Base-by-base conservation (phyloP, 2,888 invertebrate genomes). In the Eupithecia subfuscata region DNA sequence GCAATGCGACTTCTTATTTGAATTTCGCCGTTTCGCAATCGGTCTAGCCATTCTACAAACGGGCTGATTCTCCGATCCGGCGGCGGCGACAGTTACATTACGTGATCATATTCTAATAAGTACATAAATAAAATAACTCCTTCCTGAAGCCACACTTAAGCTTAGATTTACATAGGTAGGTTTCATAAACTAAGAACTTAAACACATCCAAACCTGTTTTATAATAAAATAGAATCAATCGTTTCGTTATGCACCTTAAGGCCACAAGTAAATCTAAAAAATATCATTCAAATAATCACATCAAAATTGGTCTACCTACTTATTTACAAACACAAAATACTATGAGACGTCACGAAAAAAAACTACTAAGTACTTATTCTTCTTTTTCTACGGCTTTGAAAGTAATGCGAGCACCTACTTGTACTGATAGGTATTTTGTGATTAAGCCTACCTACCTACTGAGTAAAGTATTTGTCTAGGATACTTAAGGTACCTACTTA, bases 261-360 rank as follows among this genome's bases (percentile, higher is more conserved):
- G 74, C 74, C 76, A 71, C 77, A 72, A 72, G 60, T 71, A 65
- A 74, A 37, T 37, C 64, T 60, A 71, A 74, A 63, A 69, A 76
- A 56, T 60, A 72, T 60, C 52, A 67, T 67, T 77, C 14, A 74
- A 76, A 76, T 71, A 72, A 77, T 68, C 70, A 77, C 72, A 77
- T 72, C 74, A 74, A 77, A 76, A 76, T 64, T 52, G 56, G 64
- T 65, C 25, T 71, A 67, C 34, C 37, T 71, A 67, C 22, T 48
- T 70, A 70, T 74, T 63, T 70, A 72, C 67, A 74, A 40, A 74
- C 45, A 70, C 43, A 74, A 74, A 68, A 45, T 43, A 64, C 34
- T 25, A 25, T 12, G 68, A 56, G 52, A 65, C 63, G n/a, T 56
- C 43, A 56, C 60, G 30, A 63, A 22, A 72, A 67, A 71, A 70